These are phyloP conservation scores for Streptopelia turtur DNA, from an alignment of 2,797 vertebrate genomes.

Conservation along the genomic window DNA sequence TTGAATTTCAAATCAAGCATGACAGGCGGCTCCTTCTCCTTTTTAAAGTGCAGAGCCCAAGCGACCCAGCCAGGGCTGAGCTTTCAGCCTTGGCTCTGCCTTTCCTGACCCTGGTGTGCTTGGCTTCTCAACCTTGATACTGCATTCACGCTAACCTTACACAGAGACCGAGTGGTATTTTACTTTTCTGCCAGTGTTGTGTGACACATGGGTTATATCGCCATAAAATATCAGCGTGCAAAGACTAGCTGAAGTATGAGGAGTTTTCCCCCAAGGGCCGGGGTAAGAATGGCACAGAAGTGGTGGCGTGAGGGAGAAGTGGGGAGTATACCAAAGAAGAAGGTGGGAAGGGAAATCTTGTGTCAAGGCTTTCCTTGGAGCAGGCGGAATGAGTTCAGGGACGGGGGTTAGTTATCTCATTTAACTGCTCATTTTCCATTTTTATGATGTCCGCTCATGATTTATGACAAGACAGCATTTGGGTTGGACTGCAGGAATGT, in stretches of 20 bases:
- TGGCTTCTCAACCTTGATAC: background rate
- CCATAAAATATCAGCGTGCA: background rate
- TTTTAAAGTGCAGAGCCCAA: background rate
- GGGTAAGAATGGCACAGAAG: background rate
- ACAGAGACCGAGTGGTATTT: rapidly evolving
- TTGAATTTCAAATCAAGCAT: background rate
- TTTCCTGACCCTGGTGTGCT: background rate
- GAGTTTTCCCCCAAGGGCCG: background rate
- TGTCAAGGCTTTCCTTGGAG: background rate
- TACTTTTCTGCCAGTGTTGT: background rate
- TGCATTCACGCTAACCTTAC: background rate
- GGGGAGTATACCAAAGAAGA: background rate
- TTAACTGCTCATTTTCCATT: background rate
- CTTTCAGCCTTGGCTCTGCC: background rate
- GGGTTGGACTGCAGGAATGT: background rate
- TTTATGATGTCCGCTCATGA: background rate
- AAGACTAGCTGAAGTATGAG: background rate
- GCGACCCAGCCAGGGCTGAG: background rate
- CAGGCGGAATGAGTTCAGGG: background rate
- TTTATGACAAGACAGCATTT: rapidly evolving
- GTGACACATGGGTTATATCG: background rate
- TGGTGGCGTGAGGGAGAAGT: background rate
- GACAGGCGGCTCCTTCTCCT: background rate
- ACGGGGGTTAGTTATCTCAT: background rate
- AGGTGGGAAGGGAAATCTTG: background rate